These are phyloP conservation scores for Ctenopoma kingsleyae DNA, from an alignment of 2,797 vertebrate genomes.

Conservation along the genomic window DNA sequence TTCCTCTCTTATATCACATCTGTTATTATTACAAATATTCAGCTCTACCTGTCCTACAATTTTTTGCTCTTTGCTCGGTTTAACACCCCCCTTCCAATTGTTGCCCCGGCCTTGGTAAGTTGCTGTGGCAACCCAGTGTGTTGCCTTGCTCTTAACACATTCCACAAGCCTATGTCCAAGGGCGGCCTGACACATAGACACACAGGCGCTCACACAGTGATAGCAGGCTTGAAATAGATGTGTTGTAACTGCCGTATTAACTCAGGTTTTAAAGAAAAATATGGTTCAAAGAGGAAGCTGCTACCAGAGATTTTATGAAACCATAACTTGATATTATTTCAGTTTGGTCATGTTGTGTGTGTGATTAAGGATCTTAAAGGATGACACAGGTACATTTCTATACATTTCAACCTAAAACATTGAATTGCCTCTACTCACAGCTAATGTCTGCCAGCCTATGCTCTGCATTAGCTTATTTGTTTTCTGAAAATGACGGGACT, in stretches of 20 bases:
- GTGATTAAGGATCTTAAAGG: too few species aligned
- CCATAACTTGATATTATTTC: too few species aligned
- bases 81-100: conserved; percentile 36
- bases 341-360: too few species aligned
- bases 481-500: too few species aligned
- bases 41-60: conserved; percentile 13
- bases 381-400: too few species aligned
- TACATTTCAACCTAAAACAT: too few species aligned
- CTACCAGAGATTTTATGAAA: background rate
- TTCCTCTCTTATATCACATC: background rate
- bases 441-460: too few species aligned
- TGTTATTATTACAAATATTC: background rate
- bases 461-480: too few species aligned
- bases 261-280: conserved; percentile 3
- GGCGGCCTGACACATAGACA: conserved; percentile 67
- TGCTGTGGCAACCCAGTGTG: conserved; percentile 82
- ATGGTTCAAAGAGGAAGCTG: conserved; percentile 9
- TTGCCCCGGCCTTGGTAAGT: conserved; percentile 62
- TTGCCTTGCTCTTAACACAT: conserved; percentile 82
- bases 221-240: conserved; percentile 62
- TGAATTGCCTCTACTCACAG: too few species aligned
- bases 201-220: conserved; percentile 38
- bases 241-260: conserved; percentile 51
- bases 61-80: background rate
- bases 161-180: conserved; percentile 79